Evolutionary conservation across 2,113 vertebrate genomes (phyloP), one percentile per base, ranked within the genome.

Genomic region (Bubalus kerabau): DNA sequence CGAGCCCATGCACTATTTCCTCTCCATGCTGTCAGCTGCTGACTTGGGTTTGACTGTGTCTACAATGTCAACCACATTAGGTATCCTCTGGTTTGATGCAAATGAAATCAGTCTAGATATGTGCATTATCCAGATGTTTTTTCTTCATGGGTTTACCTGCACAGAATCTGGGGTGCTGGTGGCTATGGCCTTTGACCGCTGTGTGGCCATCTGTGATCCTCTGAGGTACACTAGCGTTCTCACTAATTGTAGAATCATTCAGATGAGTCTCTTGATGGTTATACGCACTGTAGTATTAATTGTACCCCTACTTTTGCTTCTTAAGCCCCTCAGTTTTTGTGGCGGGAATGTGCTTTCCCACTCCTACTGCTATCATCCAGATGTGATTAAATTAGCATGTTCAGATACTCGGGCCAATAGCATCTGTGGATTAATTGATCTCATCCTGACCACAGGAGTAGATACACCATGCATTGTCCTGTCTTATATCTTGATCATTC

Each of bases 71-170:
- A 97, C 95, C 23, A 98, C 95, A 6, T 67, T 97, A 50, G 17
- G 76, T 4, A 5, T 96, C 3, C 54, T 98, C 60, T 95, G 92
- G 97, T 89, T 98, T 81, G 50, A 91, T 30, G 92, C 83, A 56
- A 50, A 8, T 14, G 30, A 97, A 83, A 97, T 98, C 60, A 97
- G 2, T 74, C 81, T 97, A 40, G 56, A 97, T 56, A 59, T 23
- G 2, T 99, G 98, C 81, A 97, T 98, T 64, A 21, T 71, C 67
- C 98, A 98, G 87, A 98, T 98, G 98, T 98, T 98, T 92, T 98
- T 98, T 89, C 98, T 98, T 94, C 98, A 98, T 88, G 97, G 97
- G 0, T 97, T 93, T 82, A 57, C 97, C 0, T 2, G 57, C 0
- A 96, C 60, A 13, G 98, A 98, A 87, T 98, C 98, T 21, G 96